Conservation (phyloP, 2,888 invertebrate genomes). For the Tipula unca region DNA sequence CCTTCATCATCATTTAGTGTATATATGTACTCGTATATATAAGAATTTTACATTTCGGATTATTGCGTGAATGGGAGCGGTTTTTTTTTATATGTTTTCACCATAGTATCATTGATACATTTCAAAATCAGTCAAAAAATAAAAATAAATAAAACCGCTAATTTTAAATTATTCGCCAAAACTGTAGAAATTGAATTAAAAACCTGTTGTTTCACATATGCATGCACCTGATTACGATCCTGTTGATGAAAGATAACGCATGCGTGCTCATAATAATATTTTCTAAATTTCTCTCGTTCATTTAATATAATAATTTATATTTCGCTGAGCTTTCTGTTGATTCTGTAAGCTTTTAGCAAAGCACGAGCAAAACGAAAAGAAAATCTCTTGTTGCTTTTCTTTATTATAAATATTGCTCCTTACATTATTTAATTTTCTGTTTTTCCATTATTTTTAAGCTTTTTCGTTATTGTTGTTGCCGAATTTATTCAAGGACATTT, state of each 20-base stretch:
- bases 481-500: neutral
- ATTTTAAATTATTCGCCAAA: neutral
- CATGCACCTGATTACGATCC: neutral
- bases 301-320: neutral
- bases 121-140: neutral
- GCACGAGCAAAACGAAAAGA: neutral
- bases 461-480: neutral
- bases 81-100: neutral
- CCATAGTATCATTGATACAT: neutral
- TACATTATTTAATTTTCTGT: neutral
- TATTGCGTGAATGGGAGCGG: neutral
- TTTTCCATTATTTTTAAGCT: neutral
- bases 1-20: neutral
- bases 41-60: neutral
- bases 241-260: neutral
- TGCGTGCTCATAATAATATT: neutral
- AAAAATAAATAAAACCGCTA: neutral
- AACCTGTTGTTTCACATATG: neutral
- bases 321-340: neutral
- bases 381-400: neutral
- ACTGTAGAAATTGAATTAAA: neutral
- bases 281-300: neutral
- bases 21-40: too few relatives aligned
- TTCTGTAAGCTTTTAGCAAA: neutral
- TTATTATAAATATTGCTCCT: neutral